These are phyloP conservation scores for Clarias laeviceps DNA, from an alignment of 2,797 vertebrate species.

Conservation along the genomic window DNA sequence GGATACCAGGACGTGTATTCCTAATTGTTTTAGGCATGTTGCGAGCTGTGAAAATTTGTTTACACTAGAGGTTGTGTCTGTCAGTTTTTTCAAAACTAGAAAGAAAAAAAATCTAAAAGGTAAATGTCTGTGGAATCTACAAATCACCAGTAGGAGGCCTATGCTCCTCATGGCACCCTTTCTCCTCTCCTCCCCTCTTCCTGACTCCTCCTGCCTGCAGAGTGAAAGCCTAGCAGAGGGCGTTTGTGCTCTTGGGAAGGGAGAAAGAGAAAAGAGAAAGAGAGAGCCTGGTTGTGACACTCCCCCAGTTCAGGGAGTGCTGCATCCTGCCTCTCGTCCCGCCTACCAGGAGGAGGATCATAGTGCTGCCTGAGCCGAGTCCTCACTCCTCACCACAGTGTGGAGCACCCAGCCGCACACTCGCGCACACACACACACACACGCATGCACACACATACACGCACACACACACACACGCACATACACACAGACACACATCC, in stretches of 20 bases:
- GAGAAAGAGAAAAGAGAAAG: conserved; percentile 50
- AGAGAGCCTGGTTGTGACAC: conserved; percentile 54
- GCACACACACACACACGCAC: conserved; percentile 35
- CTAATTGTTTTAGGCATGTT: background rate
- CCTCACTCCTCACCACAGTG: conserved; percentile 85
- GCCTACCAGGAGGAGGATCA: conserved; percentile 75
- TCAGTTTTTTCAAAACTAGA: conserved; percentile 1
- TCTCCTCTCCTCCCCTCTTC: conserved; percentile 44
- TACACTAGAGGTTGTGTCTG: background rate
- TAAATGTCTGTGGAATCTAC: conserved; percentile 27
- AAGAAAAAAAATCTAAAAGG: background rate
- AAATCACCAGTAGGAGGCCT: conserved; percentile 57
- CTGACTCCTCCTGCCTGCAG: conserved; percentile 48
- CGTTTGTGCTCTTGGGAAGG: conserved; percentile 35
- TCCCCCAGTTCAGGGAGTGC: conserved; percentile 50
- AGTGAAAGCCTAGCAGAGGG: conserved; percentile 44
- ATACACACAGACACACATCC: conserved; percentile 41
- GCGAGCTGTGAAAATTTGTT: background rate
- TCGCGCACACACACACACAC: conserved; percentile 44
- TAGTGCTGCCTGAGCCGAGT: conserved; percentile 85
- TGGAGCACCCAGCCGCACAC: conserved; percentile 79
- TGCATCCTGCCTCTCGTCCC: conserved; percentile 47
- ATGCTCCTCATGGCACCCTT: conserved; percentile 27
- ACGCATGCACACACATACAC: conserved; percentile 42
- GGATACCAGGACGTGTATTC: background rate